phyloP scores from a whole-genome alignment of 2,888 invertebrate genomes.

The Megastigmus dorsalis region DNA sequence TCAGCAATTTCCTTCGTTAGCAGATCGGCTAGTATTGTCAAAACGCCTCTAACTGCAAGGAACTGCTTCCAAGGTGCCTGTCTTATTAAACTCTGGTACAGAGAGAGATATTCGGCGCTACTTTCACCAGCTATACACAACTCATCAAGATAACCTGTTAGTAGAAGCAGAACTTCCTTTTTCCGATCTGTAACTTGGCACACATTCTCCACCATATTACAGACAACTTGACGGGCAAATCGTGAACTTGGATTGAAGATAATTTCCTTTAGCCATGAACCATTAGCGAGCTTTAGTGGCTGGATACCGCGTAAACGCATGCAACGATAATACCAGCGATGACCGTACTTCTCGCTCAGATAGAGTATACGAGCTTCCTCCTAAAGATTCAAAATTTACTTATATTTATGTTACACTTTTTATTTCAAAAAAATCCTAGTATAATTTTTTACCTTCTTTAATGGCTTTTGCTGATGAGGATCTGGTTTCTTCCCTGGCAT shows the following conservation, averaged over 20 bases:
- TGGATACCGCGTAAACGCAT: conserved; percentile 76
- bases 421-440: conserved; percentile 3
- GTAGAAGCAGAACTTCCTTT: conserved; percentile 86
- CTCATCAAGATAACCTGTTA: conserved; percentile 92
- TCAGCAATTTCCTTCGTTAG: conserved; percentile 92
- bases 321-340: conserved; percentile 78
- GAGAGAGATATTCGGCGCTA: conserved; percentile 90
- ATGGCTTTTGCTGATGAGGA: conserved; percentile 62
- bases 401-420: conserved; percentile 5
- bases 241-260: conserved; percentile 94
- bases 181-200: conserved; percentile 83
- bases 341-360: conserved; percentile 85
- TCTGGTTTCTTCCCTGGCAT: conserved; percentile 76
- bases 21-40: conserved; percentile 88
- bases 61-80: conserved; percentile 96
- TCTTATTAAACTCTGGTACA: conserved; percentile 90
- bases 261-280: conserved; percentile 92
- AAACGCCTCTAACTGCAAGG: conserved; percentile 89
- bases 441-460: conserved; percentile 62
- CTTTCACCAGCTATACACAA: conserved; percentile 92
- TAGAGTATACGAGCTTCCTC: conserved; percentile 75
- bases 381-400: conserved; percentile 13
- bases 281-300: conserved; percentile 80
- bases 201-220: conserved; percentile 90
- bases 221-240: conserved; percentile 90